Conservation (phyloP, 2,113 vertebrate genomes). For the Aptenodytes forsteri region DNA sequence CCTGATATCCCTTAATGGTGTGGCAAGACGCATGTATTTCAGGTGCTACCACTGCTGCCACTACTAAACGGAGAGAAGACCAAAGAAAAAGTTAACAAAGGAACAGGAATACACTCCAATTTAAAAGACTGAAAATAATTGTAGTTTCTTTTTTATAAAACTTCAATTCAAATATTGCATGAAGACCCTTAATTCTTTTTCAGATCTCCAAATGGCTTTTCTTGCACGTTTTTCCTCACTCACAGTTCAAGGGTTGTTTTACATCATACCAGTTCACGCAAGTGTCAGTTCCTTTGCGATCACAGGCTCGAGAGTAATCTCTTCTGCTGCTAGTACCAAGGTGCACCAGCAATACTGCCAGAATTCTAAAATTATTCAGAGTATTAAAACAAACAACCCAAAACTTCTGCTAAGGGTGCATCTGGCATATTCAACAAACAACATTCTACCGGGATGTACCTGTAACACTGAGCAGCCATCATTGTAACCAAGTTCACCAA, state of each 20-base stretch:
- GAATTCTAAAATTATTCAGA: slow-evolving; percentile 35
- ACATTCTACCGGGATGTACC: slow-evolving; percentile 33
- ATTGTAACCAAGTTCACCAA: slow-evolving; percentile 24
- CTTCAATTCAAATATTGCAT: slow-evolving; percentile 39
- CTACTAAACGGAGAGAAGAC: slow-evolving; percentile 3
- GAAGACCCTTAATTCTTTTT: slow-evolving; percentile 34
- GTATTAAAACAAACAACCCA: not conserved
- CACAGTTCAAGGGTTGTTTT: slow-evolving; percentile 45
- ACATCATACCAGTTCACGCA: slow-evolving; percentile 32
- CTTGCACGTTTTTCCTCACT: slow-evolving; percentile 11
- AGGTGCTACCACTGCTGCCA: not conserved
- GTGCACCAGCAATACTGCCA: slow-evolving; percentile 54
- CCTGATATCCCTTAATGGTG: not conserved
- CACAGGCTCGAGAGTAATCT: slow-evolving; percentile 48
- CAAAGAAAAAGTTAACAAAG: not conserved
- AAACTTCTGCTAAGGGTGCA: not conserved
- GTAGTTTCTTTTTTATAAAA: not conserved
- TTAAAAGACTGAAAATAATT: not conserved
- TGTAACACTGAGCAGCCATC: slow-evolving; percentile 31
- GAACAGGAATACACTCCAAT: slow-evolving; percentile 1
- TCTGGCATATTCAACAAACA: slow-evolving; percentile 26
- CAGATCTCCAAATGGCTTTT: slow-evolving; percentile 45
- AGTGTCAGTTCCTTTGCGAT: slow-evolving; percentile 48
- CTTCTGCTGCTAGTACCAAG: slow-evolving; percentile 53
- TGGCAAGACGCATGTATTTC: not conserved